These are phyloP conservation scores for Centropyge bicolor DNA, from an alignment of 2,797 vertebrate species.

Conservation along the genomic window DNA sequence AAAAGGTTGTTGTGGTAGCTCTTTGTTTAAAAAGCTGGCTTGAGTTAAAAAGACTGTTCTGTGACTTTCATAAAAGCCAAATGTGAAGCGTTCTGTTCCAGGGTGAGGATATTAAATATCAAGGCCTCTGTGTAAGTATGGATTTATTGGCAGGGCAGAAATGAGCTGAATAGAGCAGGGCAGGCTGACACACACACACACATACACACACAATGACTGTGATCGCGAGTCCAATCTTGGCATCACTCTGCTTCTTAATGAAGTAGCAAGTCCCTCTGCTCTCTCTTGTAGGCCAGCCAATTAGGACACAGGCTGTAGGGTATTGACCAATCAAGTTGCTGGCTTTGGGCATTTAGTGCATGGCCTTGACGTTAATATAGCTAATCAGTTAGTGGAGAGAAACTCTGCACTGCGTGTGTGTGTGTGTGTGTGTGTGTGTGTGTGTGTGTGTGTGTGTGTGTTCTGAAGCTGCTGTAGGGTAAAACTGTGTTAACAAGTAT, in stretches of 20 bases:
- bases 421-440: constrained; percentile 15
- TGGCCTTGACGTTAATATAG: constrained; percentile 72
- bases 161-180: constrained; percentile 49
- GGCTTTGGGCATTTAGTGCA: constrained; percentile 62
- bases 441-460: constrained; percentile 24
- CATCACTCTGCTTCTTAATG: constrained; percentile 71
- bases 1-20: not conserved
- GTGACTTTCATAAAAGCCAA: constrained; percentile 54
- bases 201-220: constrained; percentile 11
- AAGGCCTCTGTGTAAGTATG: constrained; percentile 58
- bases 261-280: constrained; percentile 74
- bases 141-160: constrained; percentile 63
- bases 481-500: constrained; percentile 63
- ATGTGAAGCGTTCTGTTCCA: constrained; percentile 40
- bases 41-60: constrained; percentile 17
- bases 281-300: constrained; percentile 70
- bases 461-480: constrained; percentile 37
- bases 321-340: constrained; percentile 75
- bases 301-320: constrained; percentile 68
- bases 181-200: constrained; percentile 22
- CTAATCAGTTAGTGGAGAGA: constrained; percentile 54
- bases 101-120: constrained; percentile 65
- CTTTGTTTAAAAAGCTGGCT: constrained; percentile 21
- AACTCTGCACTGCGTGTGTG: constrained; percentile 22
- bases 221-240: constrained; percentile 53